Base-by-base conservation (phyloP, 2,888 invertebrate species). In the Sturmia bella region DNA sequence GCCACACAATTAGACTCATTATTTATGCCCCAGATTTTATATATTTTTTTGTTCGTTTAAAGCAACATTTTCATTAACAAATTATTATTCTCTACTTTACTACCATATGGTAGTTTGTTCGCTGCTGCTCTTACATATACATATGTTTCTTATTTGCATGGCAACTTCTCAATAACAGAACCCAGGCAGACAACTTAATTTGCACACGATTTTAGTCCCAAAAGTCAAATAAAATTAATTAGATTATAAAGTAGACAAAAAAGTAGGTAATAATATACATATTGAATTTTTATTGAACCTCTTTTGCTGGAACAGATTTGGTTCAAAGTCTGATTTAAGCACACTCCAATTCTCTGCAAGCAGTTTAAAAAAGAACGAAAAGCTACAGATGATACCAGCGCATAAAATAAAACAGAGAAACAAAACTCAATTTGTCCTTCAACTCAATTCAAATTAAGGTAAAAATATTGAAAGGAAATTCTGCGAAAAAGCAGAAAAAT, bases 201-300 rank as follows among this genome's bases (percentile, higher is more conserved):
- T 54, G 37, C 37, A 17, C 17, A 37, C 11, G 19, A 27, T 12
- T 56, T 48, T 24, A 70, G 19, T 73, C 61, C 54, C 66, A 37
- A 41, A 68, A 76, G 61, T 41, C 48, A 61, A 76, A 72, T 76
- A 43, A 56, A 81, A 77, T 72, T 73, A 81, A 81, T 72, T 76
- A 63, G 61, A 68, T 54, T 68, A 21, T 73, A 68, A 66, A 73
- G 61, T 70, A 63, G 66, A 61, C 66, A 76, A 68, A 54, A 41
- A 50, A 69, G 13, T 41, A 39, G 27, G 41, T 32, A 59, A 45
- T 32, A n/a, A 52, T 61, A 48, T 57, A 48, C 39, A 39, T 57
- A 48, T 48, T 7, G 27, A 32, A 11, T 37, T 57, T 21, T 59
- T 59, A 27, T 32, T 32, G 7, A 1, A 32, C 7, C 4, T 7